A percentile compares a stretch with the other conserved stretches of the same genome.
Conservation (phyloP, 2,797 vertebrate genomes). For the Crenuchus spilurus region DNA sequence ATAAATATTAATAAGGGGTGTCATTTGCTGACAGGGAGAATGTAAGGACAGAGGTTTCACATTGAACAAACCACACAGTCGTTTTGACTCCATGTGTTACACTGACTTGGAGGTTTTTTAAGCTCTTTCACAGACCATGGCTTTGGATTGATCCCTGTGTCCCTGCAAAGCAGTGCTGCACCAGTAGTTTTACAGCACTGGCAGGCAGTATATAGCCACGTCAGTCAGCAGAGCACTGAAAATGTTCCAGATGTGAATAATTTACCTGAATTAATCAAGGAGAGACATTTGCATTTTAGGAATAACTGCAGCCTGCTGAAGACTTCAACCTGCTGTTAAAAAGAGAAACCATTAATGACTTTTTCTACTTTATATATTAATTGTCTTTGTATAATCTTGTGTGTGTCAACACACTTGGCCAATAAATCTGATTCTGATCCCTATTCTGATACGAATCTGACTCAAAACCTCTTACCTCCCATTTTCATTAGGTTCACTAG, state of each 20-base stretch:
- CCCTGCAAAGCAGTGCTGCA: not conserved
- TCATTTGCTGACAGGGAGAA: constrained; percentile 35
- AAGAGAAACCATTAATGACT: no score
- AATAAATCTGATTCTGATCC: no score
- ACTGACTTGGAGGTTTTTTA: not conserved
- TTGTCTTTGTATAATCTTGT: no score
- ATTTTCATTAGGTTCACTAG: no score
- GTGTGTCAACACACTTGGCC: no score
- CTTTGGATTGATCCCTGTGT: constrained; percentile 1
- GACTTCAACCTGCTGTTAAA: constrained; percentile 11
- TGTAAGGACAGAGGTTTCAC: constrained; percentile 29
- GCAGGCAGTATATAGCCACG: not conserved
- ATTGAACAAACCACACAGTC: constrained; percentile 19
- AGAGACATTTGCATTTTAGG: constrained; percentile 2
- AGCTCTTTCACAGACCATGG: not conserved
- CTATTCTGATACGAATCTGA: no score
- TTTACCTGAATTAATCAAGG: constrained; percentile 19
- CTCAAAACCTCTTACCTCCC: no score
- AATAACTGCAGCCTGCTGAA: not conserved
- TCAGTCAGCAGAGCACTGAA: not conserved
- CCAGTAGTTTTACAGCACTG: constrained; percentile 8
- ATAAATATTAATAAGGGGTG: constrained; percentile 53
- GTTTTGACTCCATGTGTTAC: constrained; percentile 20
- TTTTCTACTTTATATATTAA: no score
- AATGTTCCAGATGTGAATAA: constrained; percentile 18